Evolutionary conservation across 2,113 vertebrate species (phyloP).

Genomic region (Pomatorhinus ruficollis): DNA sequence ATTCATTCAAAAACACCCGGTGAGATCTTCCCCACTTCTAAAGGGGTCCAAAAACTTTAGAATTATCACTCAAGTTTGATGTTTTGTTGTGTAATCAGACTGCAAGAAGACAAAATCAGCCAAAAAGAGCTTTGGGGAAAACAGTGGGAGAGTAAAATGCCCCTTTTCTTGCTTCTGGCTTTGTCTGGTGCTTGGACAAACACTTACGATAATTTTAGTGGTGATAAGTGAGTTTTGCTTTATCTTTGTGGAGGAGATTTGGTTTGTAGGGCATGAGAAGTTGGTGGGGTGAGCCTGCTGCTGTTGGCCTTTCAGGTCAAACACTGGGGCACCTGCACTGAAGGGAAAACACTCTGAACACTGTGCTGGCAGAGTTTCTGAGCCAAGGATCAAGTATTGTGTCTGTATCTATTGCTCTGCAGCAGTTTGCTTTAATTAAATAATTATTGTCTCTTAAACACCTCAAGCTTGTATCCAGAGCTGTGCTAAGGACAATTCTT

Average conservation of each 20-base stretch:
- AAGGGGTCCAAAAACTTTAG: neutral
- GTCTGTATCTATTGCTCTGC: neutral
- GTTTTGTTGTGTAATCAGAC: neutral
- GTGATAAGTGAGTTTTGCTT: neutral
- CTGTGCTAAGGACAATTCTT: neutral
- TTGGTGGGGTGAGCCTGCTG: neutral
- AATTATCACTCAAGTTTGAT: neutral
- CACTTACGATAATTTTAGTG: neutral
- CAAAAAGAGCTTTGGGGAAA: neutral
- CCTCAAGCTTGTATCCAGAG: neutral
- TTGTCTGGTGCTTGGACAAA: neutral
- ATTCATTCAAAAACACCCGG: neutral
- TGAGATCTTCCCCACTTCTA: neutral
- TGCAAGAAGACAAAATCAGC: neutral
- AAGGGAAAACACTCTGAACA: neutral
- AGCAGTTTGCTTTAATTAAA: neutral
- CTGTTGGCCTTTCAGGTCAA: neutral
- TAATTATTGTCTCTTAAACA: neutral
- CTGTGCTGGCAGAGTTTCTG: neutral
- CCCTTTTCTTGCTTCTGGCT: neutral
- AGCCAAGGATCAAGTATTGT: neutral
- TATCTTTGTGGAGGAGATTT: neutral
- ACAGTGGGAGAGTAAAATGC: neutral
- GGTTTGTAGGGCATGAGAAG: neutral
- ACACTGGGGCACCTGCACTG: fast-evolving